phyloP scores from a whole-genome alignment of 2,888 invertebrate species.

The Mycalesis mineus region DNA sequence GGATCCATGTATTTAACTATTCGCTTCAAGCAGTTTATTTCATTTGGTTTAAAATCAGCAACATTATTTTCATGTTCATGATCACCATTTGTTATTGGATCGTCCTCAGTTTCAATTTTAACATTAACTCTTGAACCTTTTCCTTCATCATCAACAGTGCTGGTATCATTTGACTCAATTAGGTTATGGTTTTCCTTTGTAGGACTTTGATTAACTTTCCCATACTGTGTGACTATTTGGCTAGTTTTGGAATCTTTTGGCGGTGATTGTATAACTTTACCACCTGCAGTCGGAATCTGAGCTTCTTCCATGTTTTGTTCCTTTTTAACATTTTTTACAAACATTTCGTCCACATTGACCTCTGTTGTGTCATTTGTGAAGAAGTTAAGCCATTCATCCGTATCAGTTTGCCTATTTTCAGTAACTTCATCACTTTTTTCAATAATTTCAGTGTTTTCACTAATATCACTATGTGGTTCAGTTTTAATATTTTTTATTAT shows the following conservation, averaged over 20 bases:
- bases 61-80: conserved; percentile 10
- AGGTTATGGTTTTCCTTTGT: background rate
- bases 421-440: conserved; percentile 4
- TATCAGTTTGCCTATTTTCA: conserved; percentile 27
- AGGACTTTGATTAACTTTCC: background rate
- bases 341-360: conserved; percentile 66
- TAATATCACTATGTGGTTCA: conserved; percentile 20
- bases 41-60: conserved; percentile 38
- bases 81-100: conserved; percentile 15
- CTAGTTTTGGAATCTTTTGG: background rate
- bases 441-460: conserved; percentile 10
- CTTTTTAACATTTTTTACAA: conserved; percentile 55
- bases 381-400: conserved; percentile 65
- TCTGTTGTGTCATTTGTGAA: conserved; percentile 57
- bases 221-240: background rate
- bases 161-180: background rate
- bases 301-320: conserved; percentile 27
- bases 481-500: conserved; percentile 25
- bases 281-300: background rate
- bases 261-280: background rate
- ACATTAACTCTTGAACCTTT: background rate
- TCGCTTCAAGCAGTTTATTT: conserved; percentile 44
- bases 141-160: background rate
- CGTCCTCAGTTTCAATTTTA: conserved; percentile 1
- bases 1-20: conserved; percentile 70